Percentiles rank a stretch among this genome's conserved stretches.
Evolutionary conservation across 2,888 invertebrate genomes (phyloP).

Genomic region (Epinotia bilunana): DNA sequence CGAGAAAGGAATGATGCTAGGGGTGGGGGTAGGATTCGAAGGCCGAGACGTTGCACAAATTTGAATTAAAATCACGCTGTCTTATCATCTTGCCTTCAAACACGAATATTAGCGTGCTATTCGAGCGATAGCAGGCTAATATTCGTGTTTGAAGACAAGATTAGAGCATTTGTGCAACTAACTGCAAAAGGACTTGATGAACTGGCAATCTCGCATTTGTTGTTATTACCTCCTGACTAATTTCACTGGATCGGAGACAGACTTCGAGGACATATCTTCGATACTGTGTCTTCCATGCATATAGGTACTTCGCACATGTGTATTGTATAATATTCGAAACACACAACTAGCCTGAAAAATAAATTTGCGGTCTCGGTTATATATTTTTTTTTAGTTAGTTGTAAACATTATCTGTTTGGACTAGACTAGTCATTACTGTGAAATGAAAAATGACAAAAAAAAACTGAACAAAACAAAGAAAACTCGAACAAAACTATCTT

Average conservation of each 20-base stretch:
- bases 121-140: too few relatives aligned
- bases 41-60: background rate
- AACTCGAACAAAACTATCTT: background rate
- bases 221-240: background rate
- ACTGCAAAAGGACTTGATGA: background rate
- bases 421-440: background rate
- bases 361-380: background rate
- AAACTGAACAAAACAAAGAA: background rate
- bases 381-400: background rate
- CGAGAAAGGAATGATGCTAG: too few relatives aligned
- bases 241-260: background rate
- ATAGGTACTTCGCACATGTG: background rate
- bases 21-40: background rate
- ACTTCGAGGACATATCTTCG: background rate
- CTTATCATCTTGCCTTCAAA: background rate
- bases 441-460: background rate
- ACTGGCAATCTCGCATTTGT: background rate
- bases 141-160: too few relatives aligned
- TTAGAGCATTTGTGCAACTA: conserved; percentile 4
- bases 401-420: too few relatives aligned
- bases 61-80: background rate
- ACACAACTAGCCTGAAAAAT: background rate
- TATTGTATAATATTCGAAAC: background rate
- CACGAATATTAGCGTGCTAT: too few relatives aligned
- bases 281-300: background rate